Conservation (phyloP, 2,797 vertebrate genomes). For the Malacoctenus gilli region DNA sequence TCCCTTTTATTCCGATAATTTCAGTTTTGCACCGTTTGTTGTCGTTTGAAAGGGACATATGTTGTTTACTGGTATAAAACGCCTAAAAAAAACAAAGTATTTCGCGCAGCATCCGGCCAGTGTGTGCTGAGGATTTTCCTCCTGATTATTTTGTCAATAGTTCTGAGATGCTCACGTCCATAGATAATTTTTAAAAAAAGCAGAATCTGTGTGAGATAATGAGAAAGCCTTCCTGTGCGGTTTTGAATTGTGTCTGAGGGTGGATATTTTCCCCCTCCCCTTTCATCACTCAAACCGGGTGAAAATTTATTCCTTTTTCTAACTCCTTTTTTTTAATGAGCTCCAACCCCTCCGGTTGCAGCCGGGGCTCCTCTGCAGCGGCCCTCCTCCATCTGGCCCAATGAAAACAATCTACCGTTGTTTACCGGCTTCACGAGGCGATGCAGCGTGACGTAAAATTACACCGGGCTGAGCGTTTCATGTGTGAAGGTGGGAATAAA, state of each 20-base stretch:
- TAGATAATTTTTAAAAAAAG: conserved; percentile 17
- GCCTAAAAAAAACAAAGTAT: no score
- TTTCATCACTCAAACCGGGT: conserved; percentile 59
- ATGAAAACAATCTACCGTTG: conserved; percentile 63
- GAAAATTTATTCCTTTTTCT: conserved; percentile 41
- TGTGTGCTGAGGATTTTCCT: no score
- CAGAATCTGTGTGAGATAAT: neutral
- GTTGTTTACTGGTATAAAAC: no score
- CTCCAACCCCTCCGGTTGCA: conserved; percentile 56
- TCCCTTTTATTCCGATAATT: no score
- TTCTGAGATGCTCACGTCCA: conserved; percentile 1
- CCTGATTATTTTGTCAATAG: conserved; percentile 28
- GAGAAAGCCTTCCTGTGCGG: conserved; percentile 16
- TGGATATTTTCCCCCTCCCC: conserved; percentile 37
- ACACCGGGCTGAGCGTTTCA: conserved; percentile 44
- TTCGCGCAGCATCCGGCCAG: no score
- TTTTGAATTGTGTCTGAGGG: conserved; percentile 20
- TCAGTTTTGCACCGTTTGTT: no score
- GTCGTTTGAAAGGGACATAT: no score
- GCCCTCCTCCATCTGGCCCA: conserved; percentile 58
- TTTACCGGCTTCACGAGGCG: conserved; percentile 54
- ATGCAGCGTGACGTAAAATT: conserved; percentile 58
- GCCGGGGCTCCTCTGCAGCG: conserved; percentile 41
- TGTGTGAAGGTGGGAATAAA: neutral
- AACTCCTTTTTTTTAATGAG: conserved; percentile 61